Percentiles rank a stretch among this genome's conserved stretches.
These are phyloP conservation scores for Nansenia antarctica DNA, from an alignment of 2,113 vertebrate species.

Conservation along the genomic window DNA sequence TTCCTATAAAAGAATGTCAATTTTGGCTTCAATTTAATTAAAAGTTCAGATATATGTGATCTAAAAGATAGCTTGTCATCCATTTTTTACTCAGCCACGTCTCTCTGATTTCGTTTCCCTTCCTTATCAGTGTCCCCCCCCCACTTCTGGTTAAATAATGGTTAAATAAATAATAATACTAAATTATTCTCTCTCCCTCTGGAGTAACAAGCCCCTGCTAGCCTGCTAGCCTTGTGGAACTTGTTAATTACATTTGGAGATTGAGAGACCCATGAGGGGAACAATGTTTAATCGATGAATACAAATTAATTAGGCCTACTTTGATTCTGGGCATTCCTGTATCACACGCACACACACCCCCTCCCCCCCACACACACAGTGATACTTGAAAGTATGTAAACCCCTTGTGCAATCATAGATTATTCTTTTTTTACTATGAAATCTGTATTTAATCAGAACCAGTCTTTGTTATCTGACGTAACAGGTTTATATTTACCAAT, in stretches of 20 bases:
- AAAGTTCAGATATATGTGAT: too few relatives aligned
- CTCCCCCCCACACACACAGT: background rate
- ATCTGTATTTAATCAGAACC: too few relatives aligned
- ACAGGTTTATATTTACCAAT: too few relatives aligned
- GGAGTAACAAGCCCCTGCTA: constrained; percentile 34
- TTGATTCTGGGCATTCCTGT: constrained; percentile 44
- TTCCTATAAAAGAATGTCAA: too few relatives aligned
- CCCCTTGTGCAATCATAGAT: too few relatives aligned
- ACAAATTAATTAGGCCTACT: constrained; percentile 65
- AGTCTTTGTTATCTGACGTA: too few relatives aligned
- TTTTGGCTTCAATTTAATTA: too few relatives aligned
- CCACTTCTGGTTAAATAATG: background rate
- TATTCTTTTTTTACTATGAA: too few relatives aligned
- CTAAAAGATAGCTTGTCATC: too few relatives aligned
- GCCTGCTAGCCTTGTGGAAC: constrained; percentile 51
- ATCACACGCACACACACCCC: background rate
- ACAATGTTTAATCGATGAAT: constrained; percentile 60
- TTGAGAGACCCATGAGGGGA: constrained; percentile 48
- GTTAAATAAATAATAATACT: too few relatives aligned
- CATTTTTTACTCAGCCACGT: background rate
- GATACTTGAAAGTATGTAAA: too few relatives aligned
- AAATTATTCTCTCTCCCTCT: background rate
- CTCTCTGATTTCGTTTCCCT: constrained; percentile 7
- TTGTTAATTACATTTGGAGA: constrained; percentile 64
- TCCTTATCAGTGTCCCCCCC: constrained; percentile 18